Percentiles rank a stretch among this genome's conserved stretches.
Evolutionary conservation across 2,888 invertebrate species (phyloP).

Genomic region (Eucera pruinosa): DNA sequence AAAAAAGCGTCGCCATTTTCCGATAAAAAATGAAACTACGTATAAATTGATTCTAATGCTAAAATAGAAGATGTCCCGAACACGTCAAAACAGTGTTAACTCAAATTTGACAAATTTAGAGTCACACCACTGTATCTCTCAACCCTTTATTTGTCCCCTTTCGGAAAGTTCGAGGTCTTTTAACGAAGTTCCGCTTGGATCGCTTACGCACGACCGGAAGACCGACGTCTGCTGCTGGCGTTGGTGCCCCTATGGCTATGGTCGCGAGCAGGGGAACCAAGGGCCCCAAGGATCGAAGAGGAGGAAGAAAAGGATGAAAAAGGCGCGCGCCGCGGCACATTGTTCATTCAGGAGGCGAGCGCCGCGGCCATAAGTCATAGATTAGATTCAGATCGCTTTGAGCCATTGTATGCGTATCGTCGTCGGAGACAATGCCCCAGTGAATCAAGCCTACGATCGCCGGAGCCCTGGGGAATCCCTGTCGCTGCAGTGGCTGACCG

Average conservation of each 20-base stretch:
- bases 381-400: constrained; percentile 76
- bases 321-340: constrained; percentile 63
- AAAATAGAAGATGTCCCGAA: too few relatives aligned
- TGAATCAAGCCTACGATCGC: constrained; percentile 73
- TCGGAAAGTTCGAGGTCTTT: background rate
- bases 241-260: constrained; percentile 20
- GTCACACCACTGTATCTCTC: too few relatives aligned
- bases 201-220: constrained; percentile 42
- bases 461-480: constrained; percentile 68
- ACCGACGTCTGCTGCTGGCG: constrained; percentile 25
- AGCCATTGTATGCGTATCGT: constrained; percentile 76
- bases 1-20: too few relatives aligned
- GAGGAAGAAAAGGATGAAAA: constrained; percentile 41
- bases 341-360: constrained; percentile 74
- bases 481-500: constrained; percentile 39
- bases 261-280: background rate
- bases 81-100: too few relatives aligned
- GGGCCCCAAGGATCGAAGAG: constrained; percentile 49
- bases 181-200: constrained; percentile 38
- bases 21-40: too few relatives aligned
- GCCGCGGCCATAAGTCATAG: constrained; percentile 73
- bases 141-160: background rate
- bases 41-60: too few relatives aligned
- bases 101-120: too few relatives aligned
- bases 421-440: constrained; percentile 71